Percentiles rank a stretch among this genome's conserved stretches.
phyloP scores from a whole-genome alignment of 2,888 invertebrate genomes.

The Tetrapedia diversipes region DNA sequence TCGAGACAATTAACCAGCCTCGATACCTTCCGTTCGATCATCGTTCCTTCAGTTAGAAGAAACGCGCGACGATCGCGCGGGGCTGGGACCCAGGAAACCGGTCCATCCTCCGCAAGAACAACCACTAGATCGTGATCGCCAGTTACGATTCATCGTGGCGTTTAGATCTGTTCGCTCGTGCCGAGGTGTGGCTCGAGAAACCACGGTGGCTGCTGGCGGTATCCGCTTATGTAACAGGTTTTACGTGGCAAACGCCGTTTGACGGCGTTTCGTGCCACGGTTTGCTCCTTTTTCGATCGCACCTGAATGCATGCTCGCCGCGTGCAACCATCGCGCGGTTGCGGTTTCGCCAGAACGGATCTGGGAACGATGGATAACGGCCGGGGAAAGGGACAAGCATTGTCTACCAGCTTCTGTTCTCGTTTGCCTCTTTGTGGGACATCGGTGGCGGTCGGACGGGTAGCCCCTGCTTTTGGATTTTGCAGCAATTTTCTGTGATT shows the following conservation, averaged over 20 bases:
- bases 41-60: background rate
- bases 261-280: conserved; percentile 27
- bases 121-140: conserved; percentile 16
- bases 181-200: conserved; percentile 45
- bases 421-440: background rate
- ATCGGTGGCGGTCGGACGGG: no score
- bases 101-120: conserved; percentile 41
- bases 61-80: background rate
- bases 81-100: conserved; percentile 5
- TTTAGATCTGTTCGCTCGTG: conserved; percentile 43
- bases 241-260: conserved; percentile 28
- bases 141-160: conserved; percentile 19
- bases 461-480: no score
- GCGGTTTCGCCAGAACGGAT: conserved; percentile 33
- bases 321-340: background rate
- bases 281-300: conserved; percentile 27
- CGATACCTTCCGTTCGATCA: background rate
- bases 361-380: conserved; percentile 40
- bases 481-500: background rate
- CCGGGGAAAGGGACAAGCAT: conserved; percentile 9
- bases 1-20: background rate
- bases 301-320: conserved; percentile 8
- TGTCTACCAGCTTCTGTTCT: conserved; percentile 6
- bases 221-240: conserved; percentile 49
- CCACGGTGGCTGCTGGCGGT: conserved; percentile 30